Base-by-base conservation (phyloP, 2,888 invertebrate species). In the Xylophagus ater region DNA sequence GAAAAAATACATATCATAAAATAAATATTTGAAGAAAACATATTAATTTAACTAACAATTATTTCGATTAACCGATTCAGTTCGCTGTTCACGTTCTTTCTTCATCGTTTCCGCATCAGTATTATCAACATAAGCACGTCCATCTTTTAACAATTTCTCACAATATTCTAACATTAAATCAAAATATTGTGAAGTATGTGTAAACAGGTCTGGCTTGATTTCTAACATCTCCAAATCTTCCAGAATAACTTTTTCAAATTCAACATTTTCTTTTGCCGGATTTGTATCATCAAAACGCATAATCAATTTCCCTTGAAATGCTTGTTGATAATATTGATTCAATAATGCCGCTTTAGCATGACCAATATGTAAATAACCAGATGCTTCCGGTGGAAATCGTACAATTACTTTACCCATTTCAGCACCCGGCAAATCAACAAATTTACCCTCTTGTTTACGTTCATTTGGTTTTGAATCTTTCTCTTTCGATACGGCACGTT, bases 221-320 rank as follows among this genome's bases (percentile, higher is more conserved):
- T 94, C 78, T 34, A 99, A 63, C 76, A 94, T 72, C 47, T 80
- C 74, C 19, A 99, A 72, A 65, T 99, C 98, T 60, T 92, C 87
- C 38, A 96, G 65, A 54, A 99, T 99, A 0, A 92, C 94, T 71
- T 94, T 79, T 60, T 98, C 98, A 68, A 93, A 99, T 49, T 97
- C 88, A 1, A 82, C 84, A 53, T 92, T 89, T 59, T 98, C 98
- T 60, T 98, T 98, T 10, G 94, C 97, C 4, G 98, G 98, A 68
- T 99, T 99, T 4, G 98, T 99, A 61, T 99, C 98, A 66, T 99
- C 98, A 62, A 99, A 99, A 48, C 98, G 76, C 93, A 99, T 92
- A 45, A 99, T 85, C 1, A 98, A 74, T 58, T 84, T 85, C 0
- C 98, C 98, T 55, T 96, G 69, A 64, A 94, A 98, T 2, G 79